Base-by-base conservation (phyloP, 2,888 invertebrate genomes). In the Heliconius hortense region DNA sequence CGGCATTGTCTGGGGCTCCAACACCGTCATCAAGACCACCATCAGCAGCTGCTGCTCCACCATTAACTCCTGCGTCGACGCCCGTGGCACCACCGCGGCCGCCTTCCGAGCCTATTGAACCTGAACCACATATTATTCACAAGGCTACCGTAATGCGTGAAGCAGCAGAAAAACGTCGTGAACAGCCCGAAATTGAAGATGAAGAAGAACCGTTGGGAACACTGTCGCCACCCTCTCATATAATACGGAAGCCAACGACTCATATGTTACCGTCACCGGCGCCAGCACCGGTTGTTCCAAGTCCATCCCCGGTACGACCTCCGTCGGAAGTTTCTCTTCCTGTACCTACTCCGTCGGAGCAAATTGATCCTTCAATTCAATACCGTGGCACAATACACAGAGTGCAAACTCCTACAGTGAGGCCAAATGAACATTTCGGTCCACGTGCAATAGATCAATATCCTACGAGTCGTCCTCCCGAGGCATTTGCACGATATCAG, bases 121-220 rank as follows among this genome's bases (percentile, higher is more conserved):
- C 95, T 4, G 94, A 95, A 81, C 92, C 95, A 26, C 95, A 95
- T 79, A 93, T 94, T 76, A 94, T 94, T 66, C 94, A 94, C 80
- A 94, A 94, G 81, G 94, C 94, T 48, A 94, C 94, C 7, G 94
- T 94, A 21, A 94, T 94, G 94, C 90, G 94, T 15, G 94, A 94
- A 80, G 94, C 94, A 60, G 93, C 92, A 35, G 93, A 93, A 80
- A 93, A 93, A 80, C 87, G 94, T 43, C 90, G 92, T 15, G 92
- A 93, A 79, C 87, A 88, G 76, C 91, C 92, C 0, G 93, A 93
- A 66, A 88, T 89, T 21, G 94, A 94, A 69, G 92, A 94, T 77
- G 93, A 93, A 48, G 92, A 92, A 79, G 94, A 93, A 63, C 81
- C 88, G 1, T 84, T 82, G 31, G 91, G 87, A 62, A 89, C 90